These are phyloP conservation scores for Dendrolimus pini DNA, from an alignment of 2,888 invertebrate genomes.

Conservation along the genomic window DNA sequence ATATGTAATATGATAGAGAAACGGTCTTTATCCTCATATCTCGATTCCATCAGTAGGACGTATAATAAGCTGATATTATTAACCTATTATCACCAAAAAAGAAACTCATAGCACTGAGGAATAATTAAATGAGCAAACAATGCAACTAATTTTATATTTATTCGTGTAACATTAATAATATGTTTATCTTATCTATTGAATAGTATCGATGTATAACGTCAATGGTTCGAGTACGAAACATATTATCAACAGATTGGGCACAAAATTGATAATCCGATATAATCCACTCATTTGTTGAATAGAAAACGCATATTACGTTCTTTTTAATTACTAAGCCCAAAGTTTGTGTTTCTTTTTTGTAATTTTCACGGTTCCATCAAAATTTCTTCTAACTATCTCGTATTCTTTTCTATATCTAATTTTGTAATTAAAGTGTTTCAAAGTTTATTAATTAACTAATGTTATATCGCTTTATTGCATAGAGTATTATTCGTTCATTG, in stretches of 20 bases:
- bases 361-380: neutral
- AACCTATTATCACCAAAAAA: neutral
- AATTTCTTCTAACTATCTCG: neutral
- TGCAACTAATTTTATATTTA: neutral
- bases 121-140: neutral
- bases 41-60: no score
- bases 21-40: no score
- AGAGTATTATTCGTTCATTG: no score
- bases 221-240: constrained; percentile 21
- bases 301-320: constrained; percentile 31
- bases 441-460: neutral
- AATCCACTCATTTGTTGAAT: constrained; percentile 10
- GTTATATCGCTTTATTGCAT: neutral
- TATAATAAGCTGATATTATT: no score
- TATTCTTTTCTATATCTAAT: neutral
- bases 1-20: no score
- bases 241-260: constrained; percentile 34
- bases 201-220: constrained; percentile 25
- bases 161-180: neutral
- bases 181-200: constrained; percentile 18
- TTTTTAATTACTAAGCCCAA: constrained; percentile 10
- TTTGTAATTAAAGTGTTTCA: neutral
- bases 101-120: neutral
- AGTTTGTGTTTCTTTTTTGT: neutral
- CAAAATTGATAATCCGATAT: constrained; percentile 31